Base-by-base conservation (phyloP, 1,140 invertebrate species). In the Cheumatopsyche charites region DNA sequence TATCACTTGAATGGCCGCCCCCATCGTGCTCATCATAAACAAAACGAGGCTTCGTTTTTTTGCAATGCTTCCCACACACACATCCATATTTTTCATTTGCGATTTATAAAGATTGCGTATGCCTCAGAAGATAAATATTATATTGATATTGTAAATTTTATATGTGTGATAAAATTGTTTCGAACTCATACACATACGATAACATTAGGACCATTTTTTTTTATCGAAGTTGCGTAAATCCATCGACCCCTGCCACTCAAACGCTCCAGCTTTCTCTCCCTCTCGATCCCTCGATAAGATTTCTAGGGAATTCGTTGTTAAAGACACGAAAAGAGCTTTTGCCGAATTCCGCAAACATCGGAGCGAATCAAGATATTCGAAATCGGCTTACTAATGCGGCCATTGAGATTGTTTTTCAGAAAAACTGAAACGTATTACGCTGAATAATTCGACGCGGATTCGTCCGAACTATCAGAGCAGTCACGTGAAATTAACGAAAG, bases 211-310 rank as follows among this genome's bases (percentile, higher is more conserved):
- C 45, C 45, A 13, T 52, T 52, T 52, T 45, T 45, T 12, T 17
- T 52, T 52, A 15, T 17, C n/a, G 19, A 52, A 52, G 15, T 52
- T 52, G 47, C 47, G 47, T 52, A 52, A 52, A 52, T 52, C 47
- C 19, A 17, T 52, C 15, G 47, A 52, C 47, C 47, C 47, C 13
- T 52, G 47, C 47, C 47, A 52, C 47, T 52, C 47, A 52, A 52
- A 15, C 19, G 47, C 15, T 6, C 15, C 47, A 6, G 15, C 5
- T 19, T 17, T 7, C 6, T 6, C n/a, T 17, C 0, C 47, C 19
- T 52, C 47, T 36, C 6, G 15, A 52, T 52, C 47, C 47, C 9
- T 52, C 19, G 47, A 52, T 52, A 52, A 52, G 47, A 13, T 12
- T 7, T 52, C 47, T 13, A 52, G 15, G n/a, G 9, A 52, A 52